phyloP scores from a whole-genome alignment of 2,888 invertebrate genomes.

The Pyralis farinalis region DNA sequence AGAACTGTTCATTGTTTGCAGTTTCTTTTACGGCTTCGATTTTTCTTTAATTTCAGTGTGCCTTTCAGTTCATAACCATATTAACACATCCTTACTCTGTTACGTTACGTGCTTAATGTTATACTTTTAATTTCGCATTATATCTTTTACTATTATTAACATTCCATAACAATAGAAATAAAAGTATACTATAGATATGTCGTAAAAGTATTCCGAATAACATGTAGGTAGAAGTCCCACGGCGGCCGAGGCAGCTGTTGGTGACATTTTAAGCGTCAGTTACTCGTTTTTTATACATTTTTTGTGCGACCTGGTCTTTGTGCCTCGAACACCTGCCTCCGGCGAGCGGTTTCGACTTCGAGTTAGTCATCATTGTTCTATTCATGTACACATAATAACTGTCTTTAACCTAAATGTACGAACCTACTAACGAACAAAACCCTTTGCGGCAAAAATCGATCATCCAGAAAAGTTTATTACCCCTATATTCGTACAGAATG shows the following conservation, averaged over 20 bases:
- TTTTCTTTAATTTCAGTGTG: neutral
- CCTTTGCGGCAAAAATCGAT: constrained; percentile 18
- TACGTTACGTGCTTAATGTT: too few species aligned
- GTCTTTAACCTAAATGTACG: constrained; percentile 34
- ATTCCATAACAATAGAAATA: too few species aligned
- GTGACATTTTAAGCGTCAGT: constrained; percentile 58
- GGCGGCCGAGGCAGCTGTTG: constrained; percentile 49
- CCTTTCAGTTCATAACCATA: neutral
- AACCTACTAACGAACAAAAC: too few species aligned
- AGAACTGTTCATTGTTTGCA: constrained; percentile 16
- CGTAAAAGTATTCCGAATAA: neutral
- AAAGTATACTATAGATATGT: neutral
- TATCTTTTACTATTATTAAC: too few species aligned
- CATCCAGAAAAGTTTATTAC: constrained; percentile 11
- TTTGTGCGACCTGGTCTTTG: constrained; percentile 36
- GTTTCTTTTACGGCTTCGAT: constrained; percentile 1
- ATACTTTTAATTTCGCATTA: neutral
- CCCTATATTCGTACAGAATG: constrained; percentile 7
- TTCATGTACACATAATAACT: constrained; percentile 32
- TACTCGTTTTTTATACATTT: constrained; percentile 16
- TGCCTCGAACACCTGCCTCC: constrained; percentile 61
- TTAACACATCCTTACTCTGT: constrained; percentile 18
- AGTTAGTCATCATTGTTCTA: constrained; percentile 38
- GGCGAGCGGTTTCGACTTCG: constrained; percentile 27
- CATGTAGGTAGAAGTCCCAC: neutral